Conservation (phyloP, 2,113 vertebrate genomes). For the Lanius collurio region DNA sequence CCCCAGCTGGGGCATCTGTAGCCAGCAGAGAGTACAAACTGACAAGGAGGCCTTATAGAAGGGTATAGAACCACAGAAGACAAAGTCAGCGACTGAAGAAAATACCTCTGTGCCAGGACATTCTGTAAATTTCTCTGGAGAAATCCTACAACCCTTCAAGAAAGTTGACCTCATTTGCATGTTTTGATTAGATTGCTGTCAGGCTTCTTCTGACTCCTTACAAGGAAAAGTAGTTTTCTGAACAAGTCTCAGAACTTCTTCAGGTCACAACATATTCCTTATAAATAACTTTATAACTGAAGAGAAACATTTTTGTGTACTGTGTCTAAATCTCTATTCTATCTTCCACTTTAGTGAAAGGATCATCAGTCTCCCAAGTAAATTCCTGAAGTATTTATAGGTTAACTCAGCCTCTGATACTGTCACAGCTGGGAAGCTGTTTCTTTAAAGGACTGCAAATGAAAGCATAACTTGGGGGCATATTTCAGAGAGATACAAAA, state of each 20-base stretch:
- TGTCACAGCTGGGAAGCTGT: not conserved
- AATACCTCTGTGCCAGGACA: constrained; percentile 49
- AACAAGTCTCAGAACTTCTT: not conserved
- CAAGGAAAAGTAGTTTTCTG: not conserved
- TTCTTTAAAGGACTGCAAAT: not conserved
- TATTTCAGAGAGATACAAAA: not conserved
- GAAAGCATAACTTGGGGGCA: constrained; percentile 20
- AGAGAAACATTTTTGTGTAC: not conserved
- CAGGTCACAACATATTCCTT: not conserved
- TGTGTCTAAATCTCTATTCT: not conserved
- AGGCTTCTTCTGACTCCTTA: constrained; percentile 43
- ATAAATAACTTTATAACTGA: not conserved
- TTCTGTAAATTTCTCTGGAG: constrained; percentile 72
- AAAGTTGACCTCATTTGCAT: constrained; percentile 79
- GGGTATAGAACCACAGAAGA: not conserved
- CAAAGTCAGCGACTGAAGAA: constrained; percentile 27
- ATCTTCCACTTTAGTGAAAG: not conserved
- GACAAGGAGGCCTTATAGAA: not conserved
- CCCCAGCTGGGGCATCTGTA: not conserved
- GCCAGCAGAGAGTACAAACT: constrained; percentile 7
- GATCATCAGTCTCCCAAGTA: not conserved
- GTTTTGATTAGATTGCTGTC: constrained; percentile 76
- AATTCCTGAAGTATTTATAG: constrained; percentile 38
- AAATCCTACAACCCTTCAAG: constrained; percentile 70
- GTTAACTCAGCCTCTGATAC: constrained; percentile 1